Evolutionary conservation across 2,113 vertebrate genomes (phyloP), one percentile per base, ranked within the genome.

Genomic region (Melanerpes aurifrons): DNA sequence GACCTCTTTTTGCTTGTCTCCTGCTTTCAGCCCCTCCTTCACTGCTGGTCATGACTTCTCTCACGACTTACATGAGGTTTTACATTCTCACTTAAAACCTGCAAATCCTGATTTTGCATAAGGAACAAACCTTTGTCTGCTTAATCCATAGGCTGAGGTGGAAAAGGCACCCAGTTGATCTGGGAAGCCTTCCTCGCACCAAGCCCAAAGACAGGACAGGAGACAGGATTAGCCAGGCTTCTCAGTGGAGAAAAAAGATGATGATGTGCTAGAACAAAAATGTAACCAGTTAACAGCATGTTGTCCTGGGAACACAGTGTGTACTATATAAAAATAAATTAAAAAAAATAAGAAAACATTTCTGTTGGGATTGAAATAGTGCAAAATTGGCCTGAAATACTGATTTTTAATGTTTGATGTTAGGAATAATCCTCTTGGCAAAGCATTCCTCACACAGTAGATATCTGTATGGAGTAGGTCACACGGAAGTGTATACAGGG

Each of bases 41-140:
- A 1, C 26, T 67, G 4, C 8, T 58, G 25, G 6, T 72, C 19
- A 7, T 0, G 0, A 28, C 4, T 64, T 85, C 64, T 69, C 0
- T 37, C 31, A 54, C 0, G 0, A 14, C 15, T 79, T 2, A 4
- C 6, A 9, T 8, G 31, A 69, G 71, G 28, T 22, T 54, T 14
- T 40, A 32, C 18, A 0, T 43, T 80, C 28, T 48, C 47, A 7
- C 3, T 29, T 35, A 58, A 76, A 73, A 66, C 9, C 22, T 48
- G 3, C 22, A n/a, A 53, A 58, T 26, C 6, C 4, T 80, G 7
- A 15, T 50, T 70, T 77, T 68, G 18, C 15, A 10, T 35, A 8
- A 66, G 25, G n/a, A 50, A n/a, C 7, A 20, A 61, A 69, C 14
- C 26, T 24, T 5, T 32, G 19, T 57, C 8, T 70, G 26, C 26